Evolutionary conservation across 2,113 vertebrate genomes (phyloP).

Genomic region (Sarotherodon lohbergeri): DNA sequence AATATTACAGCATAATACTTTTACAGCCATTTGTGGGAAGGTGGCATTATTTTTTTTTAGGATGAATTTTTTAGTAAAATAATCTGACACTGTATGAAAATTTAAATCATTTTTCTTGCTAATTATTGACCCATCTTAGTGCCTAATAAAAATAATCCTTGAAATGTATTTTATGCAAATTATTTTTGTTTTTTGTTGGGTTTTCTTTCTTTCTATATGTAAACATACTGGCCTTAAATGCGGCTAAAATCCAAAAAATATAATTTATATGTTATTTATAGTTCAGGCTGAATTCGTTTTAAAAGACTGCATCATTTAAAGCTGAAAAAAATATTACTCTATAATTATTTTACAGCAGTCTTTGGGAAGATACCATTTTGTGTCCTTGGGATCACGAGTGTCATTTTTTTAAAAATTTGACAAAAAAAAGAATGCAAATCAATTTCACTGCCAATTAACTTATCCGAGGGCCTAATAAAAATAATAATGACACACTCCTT

Average conservation of each 20-base stretch:
- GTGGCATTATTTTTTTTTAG: background rate
- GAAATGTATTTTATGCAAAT: background rate
- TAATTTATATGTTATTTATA: background rate
- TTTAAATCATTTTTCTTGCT: background rate
- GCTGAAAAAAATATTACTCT: background rate
- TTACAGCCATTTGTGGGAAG: background rate
- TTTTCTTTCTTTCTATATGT: background rate
- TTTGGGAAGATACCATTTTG: background rate
- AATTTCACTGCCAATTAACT: background rate
- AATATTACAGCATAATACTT: background rate
- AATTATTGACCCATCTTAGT: background rate
- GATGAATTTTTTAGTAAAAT: background rate
- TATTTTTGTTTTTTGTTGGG: background rate
- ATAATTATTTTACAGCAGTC: background rate
- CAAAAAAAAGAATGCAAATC: background rate
- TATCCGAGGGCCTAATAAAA: background rate
- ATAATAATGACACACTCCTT: background rate
- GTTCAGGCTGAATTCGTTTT: background rate
- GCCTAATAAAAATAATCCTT: background rate
- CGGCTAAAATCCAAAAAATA: background rate
- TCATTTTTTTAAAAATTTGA: background rate
- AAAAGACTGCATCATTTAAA: background rate
- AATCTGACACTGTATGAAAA: background rate
- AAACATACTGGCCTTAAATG: background rate
- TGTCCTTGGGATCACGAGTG: background rate